Evolutionary conservation across 2,888 invertebrate species (phyloP).

Genomic region (Drosophila pegasa): DNA sequence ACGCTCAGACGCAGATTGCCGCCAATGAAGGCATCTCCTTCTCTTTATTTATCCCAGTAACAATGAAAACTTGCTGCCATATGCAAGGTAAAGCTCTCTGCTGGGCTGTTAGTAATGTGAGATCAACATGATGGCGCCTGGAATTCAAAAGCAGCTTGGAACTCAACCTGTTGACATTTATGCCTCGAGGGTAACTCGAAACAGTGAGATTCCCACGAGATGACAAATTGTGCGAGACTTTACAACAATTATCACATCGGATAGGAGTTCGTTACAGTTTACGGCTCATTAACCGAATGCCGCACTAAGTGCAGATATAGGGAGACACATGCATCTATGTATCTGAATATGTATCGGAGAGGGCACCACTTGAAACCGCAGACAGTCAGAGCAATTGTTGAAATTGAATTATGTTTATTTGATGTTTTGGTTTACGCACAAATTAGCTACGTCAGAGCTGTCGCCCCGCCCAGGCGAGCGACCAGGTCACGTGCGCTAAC

Average conservation of each 20-base stretch:
- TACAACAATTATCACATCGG: constrained; percentile 45
- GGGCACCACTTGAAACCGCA: constrained; percentile 63
- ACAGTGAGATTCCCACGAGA: constrained; percentile 63
- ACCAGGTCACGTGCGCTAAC: constrained; percentile 72
- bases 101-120: constrained; percentile 66
- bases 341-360: constrained; percentile 14
- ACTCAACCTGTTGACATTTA: constrained; percentile 64
- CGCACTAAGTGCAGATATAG: not conserved
- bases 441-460: constrained; percentile 84
- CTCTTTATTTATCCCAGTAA: constrained; percentile 8
- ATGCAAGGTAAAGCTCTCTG: constrained; percentile 23
- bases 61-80: constrained; percentile 28
- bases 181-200: not conserved
- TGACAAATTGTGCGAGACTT: constrained; percentile 18
- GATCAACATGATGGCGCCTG: constrained; percentile 48
- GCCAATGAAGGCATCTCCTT: not conserved
- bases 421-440: constrained; percentile 80
- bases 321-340: constrained; percentile 6
- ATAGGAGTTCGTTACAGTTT: constrained; percentile 49
- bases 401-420: constrained; percentile 85
- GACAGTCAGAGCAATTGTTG: constrained; percentile 77
- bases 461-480: constrained; percentile 56
- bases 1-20: not conserved
- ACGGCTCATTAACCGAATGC: constrained; percentile 65
- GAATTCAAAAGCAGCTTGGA: constrained; percentile 20